A percentile compares a stretch with the other conserved stretches of the same genome.
Conservation (phyloP, 2,888 invertebrate genomes). For the Agapostemon virescens region DNA sequence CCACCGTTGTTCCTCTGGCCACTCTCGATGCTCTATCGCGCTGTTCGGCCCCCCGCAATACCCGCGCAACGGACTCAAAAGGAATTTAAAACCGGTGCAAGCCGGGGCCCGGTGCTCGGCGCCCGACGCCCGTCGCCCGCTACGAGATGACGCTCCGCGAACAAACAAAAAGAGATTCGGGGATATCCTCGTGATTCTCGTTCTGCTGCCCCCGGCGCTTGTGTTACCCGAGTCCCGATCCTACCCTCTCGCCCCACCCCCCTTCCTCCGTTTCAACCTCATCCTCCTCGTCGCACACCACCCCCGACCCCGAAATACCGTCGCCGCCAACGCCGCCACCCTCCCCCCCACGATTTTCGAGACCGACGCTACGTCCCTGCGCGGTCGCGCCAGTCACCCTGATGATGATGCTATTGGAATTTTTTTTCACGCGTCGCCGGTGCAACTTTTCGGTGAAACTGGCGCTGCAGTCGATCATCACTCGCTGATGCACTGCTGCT, state of each 20-base stretch:
- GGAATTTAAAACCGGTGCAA: constrained; percentile 78
- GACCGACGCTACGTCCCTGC: constrained; percentile 18
- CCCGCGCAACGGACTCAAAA: constrained; percentile 74
- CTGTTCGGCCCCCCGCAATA: constrained; percentile 43
- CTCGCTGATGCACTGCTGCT: constrained; percentile 1
- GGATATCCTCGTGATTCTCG: constrained; percentile 65
- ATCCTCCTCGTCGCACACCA: neutral
- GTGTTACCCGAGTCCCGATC: constrained; percentile 71
- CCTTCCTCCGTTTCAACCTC: neutral
- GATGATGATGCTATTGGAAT: constrained; percentile 25
- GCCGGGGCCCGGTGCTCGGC: constrained; percentile 45
- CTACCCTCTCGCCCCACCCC: constrained; percentile 16
- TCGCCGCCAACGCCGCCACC: neutral
- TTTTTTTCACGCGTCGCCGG: constrained; percentile 7
- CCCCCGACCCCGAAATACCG: constrained; percentile 45
- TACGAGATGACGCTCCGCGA: constrained; percentile 59
- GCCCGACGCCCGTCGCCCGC: constrained; percentile 24
- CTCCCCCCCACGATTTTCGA: constrained; percentile 6
- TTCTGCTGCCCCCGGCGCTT: constrained; percentile 55
- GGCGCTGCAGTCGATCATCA: constrained; percentile 9
- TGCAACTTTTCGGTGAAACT: neutral
- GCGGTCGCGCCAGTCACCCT: constrained; percentile 11
- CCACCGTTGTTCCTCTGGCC: constrained; percentile 4
- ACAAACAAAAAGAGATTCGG: constrained; percentile 56
- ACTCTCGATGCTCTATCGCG: constrained; percentile 30